These are phyloP conservation scores for Pungitius pungitius DNA, from an alignment of 2,113 vertebrate species.

Conservation along the genomic window DNA sequence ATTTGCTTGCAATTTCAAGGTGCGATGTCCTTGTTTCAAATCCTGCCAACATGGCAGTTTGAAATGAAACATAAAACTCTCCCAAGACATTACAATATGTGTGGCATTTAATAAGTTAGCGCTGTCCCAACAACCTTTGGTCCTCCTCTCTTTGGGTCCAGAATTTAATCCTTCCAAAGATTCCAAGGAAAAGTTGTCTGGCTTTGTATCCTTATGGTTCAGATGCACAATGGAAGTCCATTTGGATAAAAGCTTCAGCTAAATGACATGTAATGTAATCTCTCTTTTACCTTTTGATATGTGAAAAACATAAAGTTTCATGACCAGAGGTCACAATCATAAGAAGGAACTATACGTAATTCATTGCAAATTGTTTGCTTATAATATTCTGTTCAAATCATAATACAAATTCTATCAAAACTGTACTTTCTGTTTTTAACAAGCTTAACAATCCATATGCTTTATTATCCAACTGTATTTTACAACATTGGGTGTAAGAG, in stretches of 20 bases:
- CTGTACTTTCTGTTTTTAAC: neutral
- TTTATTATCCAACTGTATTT: slow-evolving; percentile 56
- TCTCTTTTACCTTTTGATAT: slow-evolving; percentile 18
- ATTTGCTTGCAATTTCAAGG: neutral
- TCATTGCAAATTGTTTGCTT: neutral
- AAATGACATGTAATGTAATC: too few species aligned
- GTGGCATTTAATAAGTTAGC: slow-evolving; percentile 5
- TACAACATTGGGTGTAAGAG: slow-evolving; percentile 50
- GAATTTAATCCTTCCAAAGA: neutral
- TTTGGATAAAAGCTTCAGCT: too few species aligned
- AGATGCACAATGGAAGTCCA: too few species aligned
- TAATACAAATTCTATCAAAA: slow-evolving; percentile 30
- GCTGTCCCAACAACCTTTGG: slow-evolving; percentile 7
- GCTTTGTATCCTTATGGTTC: too few species aligned
- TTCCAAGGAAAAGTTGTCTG: slow-evolving; percentile 3
- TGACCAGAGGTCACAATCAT: neutral
- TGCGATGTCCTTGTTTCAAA: neutral
- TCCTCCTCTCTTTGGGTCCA: neutral
- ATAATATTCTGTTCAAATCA: slow-evolving; percentile 7
- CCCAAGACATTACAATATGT: neutral
- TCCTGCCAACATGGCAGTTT: neutral
- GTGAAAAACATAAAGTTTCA: slow-evolving; percentile 25
- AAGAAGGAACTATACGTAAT: neutral
- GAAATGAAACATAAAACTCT: neutral
- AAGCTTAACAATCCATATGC: slow-evolving; percentile 25